Evolutionary conservation across 2,113 vertebrate species (phyloP), one percentile per base, ranked within the genome.

Genomic region (Cinclus mexicanus): DNA sequence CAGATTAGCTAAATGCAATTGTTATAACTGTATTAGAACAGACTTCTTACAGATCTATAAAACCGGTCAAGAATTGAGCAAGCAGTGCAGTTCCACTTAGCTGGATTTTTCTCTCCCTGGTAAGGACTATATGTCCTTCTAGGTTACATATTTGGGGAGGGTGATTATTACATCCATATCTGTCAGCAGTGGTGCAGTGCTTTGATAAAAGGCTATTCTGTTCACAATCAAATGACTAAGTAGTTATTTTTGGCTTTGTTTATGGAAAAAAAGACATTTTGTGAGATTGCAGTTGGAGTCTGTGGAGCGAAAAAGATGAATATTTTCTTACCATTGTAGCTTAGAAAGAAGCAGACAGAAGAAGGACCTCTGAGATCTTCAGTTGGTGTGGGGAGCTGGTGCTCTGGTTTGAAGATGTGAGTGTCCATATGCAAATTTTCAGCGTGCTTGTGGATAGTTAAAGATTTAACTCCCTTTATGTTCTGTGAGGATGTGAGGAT

Each of bases 171-270:
- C 71, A 82, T 78, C 85, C 29, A 2, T 94, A 93, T 95, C 92
- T 96, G 67, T 94, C 94, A 90, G 78, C 81, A 90, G 93, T 39
- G 82, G 63, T 81, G 89, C 78, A 72, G 60, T 52, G 59, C 85
- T 97, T 91, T 96, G 91, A 97, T 91, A 91, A 93, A 94, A 88
- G 87, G 76, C 78, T 94, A 84, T 91, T 97, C 93, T 97, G 78
- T 69, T 95, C 87, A 69, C 91, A 97, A 96, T 97, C 96, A 98
- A 93, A 92, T 96, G 81, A 91, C 96, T 65, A 88, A 91, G 83
- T 96, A 95, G 93, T 95, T 98, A 91, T 97, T 97, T 96, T 98
- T 98, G 97, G 96, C 96, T 97, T 93, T 97, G 93, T 97, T 97
- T 96, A 95, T 98, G 97, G 96, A 97, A 97, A 97, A 85, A 91